Evolutionary conservation across 2,888 invertebrate species (phyloP).

Genomic region (Entomobrya proxima): DNA sequence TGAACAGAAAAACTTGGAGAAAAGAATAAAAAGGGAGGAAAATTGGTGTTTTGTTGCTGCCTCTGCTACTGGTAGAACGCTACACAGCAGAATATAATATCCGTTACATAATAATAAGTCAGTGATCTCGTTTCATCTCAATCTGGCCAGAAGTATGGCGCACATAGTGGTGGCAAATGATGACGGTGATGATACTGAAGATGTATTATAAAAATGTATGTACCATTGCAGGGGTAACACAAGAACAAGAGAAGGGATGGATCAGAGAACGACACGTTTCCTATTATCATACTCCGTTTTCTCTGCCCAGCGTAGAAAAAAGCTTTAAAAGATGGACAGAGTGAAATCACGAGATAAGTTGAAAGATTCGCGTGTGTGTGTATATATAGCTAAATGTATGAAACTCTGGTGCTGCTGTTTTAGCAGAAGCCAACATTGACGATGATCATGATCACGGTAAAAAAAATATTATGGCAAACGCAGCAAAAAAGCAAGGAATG

Average conservation of each 20-base stretch:
- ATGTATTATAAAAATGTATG: background rate
- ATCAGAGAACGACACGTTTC: background rate
- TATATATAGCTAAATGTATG: background rate
- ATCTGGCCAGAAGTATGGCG: too few relatives aligned
- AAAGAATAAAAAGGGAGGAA: background rate
- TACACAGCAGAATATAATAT: background rate
- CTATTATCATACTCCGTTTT: too few relatives aligned
- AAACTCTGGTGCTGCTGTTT: background rate
- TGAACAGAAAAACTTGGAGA: background rate
- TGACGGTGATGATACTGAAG: background rate
- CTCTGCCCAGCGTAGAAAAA: background rate
- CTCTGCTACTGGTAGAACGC: too few relatives aligned
- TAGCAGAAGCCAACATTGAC: too few relatives aligned
- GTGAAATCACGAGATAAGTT: slow-evolving; percentile 21
- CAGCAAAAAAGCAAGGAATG: background rate
- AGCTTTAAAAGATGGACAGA: slow-evolving; percentile 12
- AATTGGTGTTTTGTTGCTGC: background rate
- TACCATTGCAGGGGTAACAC: background rate
- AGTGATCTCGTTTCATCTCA: slow-evolving; percentile 25
- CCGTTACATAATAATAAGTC: slow-evolving; percentile 18
- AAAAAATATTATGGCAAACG: slow-evolving; percentile 9
- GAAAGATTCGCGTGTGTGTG: background rate
- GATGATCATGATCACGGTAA: background rate
- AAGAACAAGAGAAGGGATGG: slow-evolving; percentile 18
- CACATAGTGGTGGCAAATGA: background rate